phyloP scores from a whole-genome alignment of 2,888 invertebrate species.

The Dryobota labecula region DNA sequence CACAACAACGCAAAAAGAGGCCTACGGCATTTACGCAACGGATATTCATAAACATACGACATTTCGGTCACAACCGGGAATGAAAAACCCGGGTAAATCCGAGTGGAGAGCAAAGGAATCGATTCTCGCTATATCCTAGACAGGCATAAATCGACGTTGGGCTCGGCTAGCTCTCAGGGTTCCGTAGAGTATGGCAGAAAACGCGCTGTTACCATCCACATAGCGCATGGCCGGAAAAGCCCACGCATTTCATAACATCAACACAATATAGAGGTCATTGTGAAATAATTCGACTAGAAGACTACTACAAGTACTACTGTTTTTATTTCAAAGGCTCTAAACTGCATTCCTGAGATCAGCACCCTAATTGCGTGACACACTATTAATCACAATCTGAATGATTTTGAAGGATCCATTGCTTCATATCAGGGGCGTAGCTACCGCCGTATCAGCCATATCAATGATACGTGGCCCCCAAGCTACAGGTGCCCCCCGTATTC shows the following conservation, averaged over 20 bases:
- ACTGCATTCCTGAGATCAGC: neutral
- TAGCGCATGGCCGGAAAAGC: too few species aligned
- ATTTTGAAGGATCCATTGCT: too few species aligned
- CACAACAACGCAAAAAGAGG: neutral
- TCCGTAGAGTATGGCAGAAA: neutral
- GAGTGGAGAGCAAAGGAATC: constrained; percentile 57
- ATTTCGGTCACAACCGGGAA: constrained; percentile 34
- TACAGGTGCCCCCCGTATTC: too few species aligned
- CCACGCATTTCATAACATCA: neutral
- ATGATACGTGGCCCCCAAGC: too few species aligned
- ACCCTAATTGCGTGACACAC: too few species aligned
- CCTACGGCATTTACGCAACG: constrained; percentile 10
- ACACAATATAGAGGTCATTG: neutral
- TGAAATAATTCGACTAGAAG: neutral
- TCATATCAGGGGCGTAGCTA: too few species aligned
- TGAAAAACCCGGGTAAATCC: constrained; percentile 55
- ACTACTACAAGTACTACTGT: neutral
- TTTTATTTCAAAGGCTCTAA: neutral
- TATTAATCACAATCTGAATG: too few species aligned
- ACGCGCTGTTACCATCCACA: neutral
- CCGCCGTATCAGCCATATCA: too few species aligned
- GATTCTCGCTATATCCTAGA: constrained; percentile 63
- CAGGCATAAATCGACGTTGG: constrained; percentile 62
- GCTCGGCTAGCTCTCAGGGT: constrained; percentile 43
- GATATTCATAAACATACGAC: constrained; percentile 39